A percentile compares a stretch with the other conserved stretches of the same genome.
phyloP scores from a whole-genome alignment of 2,113 vertebrate genomes.

The Leucopsar rothschildi region DNA sequence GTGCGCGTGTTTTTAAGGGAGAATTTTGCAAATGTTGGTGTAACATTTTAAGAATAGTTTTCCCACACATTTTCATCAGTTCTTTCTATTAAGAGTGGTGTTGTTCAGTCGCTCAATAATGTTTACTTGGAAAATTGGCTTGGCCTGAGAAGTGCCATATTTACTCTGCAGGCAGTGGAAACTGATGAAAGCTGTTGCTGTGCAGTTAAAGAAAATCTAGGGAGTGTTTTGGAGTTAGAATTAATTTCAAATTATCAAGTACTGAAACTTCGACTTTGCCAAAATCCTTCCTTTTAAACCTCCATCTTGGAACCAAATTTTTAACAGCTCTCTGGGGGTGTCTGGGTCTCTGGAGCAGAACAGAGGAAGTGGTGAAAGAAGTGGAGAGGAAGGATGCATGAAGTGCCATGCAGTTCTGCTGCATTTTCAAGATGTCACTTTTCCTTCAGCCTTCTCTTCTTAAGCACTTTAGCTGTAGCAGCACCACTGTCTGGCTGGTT shows the following conservation, averaged over 20 bases:
- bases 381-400: not conserved
- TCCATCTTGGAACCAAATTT: not conserved
- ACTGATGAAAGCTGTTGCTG: not conserved
- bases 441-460: not conserved
- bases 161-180: not conserved
- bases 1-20: not conserved
- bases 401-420: not conserved
- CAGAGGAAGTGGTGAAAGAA: not conserved
- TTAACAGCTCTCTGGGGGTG: not conserved
- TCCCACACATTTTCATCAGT: not conserved
- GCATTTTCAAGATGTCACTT: not conserved
- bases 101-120: not conserved
- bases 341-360: not conserved
- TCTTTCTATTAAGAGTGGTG: not conserved
- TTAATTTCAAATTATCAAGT: not conserved
- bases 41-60: not conserved
- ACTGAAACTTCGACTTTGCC: not conserved
- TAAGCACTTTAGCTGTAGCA: not conserved
- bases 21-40: not conserved
- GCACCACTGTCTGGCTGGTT: not conserved
- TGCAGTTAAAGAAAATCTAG: conserved; percentile 4
- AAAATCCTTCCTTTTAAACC: not conserved
- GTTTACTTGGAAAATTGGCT: conserved; percentile 8
- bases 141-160: conserved; percentile 9
- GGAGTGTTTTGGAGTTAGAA: not conserved